Base-by-base conservation (phyloP, 1,140 invertebrate species). In the Pseudomyrmex sp. region DNA sequence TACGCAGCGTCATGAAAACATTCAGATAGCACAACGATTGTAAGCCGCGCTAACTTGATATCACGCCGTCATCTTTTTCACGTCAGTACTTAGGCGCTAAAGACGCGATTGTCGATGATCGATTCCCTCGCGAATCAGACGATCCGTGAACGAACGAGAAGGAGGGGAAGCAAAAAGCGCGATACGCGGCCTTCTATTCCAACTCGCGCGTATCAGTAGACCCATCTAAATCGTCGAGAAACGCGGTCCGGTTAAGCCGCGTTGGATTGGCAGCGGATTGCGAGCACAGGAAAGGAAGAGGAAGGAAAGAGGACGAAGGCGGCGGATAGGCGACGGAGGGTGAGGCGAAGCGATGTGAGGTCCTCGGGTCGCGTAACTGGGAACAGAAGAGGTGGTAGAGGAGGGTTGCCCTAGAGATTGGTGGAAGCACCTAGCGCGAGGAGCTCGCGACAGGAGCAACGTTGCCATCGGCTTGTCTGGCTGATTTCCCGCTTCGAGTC, bases 381-480 rank as follows among this genome's bases (percentile, higher is more conserved):
- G 68, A 10, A 15, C 15, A 62, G 65, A 10, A 63, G 35, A 35
- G 35, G 35, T 35, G 5, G 35, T 5, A 35, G 35, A 52, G 52
- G 58, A 54, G 79, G 62, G 83, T 48, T 46, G 58, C 50, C 50
- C 44, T 54, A 20, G 79, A 86, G 76, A 85, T 88, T 70, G 88
- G 84, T 66, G 59, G 76, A 35, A 54, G 84, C 63, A 72, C 15
- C 66, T 73, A 77, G 52, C 58, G 82, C 87, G 86, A 84, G 83
- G 65, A 90, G 70, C 84, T 88, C 86, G 84, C 86, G 84, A 90
- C 88, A 90, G 89, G 82, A 90, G 87, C 86, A 89, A 82, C 88
- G 88, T 90, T 90, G 89, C 88, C 88, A 89, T 87, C 88, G 86
- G 83, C 65, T 90, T 83, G 88, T 90, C 89, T 90, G 88, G 88